Evolutionary conservation across 2,113 vertebrate genomes (phyloP).

Genomic region (Cochlearius cochlearius): DNA sequence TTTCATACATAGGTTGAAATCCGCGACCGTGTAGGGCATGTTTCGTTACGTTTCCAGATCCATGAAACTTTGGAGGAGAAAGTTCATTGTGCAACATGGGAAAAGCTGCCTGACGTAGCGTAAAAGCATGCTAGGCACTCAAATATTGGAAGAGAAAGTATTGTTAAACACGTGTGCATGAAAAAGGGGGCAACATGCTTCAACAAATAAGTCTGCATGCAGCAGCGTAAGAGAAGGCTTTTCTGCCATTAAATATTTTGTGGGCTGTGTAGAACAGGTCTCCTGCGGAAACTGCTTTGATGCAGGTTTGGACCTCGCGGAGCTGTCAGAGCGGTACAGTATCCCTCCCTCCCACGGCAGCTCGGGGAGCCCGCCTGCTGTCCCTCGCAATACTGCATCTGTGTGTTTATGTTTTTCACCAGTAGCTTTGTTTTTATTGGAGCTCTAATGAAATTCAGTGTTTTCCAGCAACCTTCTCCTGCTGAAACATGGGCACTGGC

Average conservation of each 20-base stretch:
- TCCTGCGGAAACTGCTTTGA: not conserved
- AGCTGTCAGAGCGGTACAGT: not conserved
- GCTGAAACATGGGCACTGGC: not conserved
- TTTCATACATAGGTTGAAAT: not conserved
- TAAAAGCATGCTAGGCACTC: not conserved
- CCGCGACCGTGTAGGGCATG: accelerated
- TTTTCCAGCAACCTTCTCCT: not conserved
- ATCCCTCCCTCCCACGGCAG: not conserved
- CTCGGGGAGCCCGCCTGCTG: not conserved
- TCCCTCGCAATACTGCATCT: not conserved
- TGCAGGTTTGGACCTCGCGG: not conserved
- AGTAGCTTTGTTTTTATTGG: not conserved
- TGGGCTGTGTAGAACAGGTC: not conserved
- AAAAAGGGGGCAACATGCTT: not conserved
- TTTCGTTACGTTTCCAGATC: not conserved
- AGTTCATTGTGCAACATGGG: not conserved
- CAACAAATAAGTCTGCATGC: not conserved
- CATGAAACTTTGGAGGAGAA: not conserved
- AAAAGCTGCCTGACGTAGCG: not conserved
- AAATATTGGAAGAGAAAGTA: not conserved
- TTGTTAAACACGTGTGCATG: accelerated
- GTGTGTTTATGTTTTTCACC: accelerated
- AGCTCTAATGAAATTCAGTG: not conserved
- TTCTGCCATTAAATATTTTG: not conserved
- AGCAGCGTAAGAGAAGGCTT: not conserved